Evolutionary conservation across 2,113 vertebrate species (phyloP).

Genomic region (Hemibagrus wyckioides): DNA sequence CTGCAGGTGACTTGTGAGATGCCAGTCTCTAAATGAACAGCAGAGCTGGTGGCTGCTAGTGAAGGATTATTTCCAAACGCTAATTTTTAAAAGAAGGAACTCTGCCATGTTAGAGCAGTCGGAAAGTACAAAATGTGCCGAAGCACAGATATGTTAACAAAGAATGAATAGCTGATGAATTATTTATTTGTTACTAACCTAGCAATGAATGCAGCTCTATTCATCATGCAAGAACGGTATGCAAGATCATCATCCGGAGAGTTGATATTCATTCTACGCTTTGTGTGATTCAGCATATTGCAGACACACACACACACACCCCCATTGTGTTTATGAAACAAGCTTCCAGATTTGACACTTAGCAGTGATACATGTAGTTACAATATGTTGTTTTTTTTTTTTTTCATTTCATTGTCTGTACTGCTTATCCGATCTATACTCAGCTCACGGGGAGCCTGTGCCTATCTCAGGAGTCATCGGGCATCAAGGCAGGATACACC

Average conservation of each 20-base stretch:
- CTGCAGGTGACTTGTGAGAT: slow-evolving; percentile 18
- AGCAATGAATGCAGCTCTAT: background rate
- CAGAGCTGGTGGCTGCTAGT: slow-evolving; percentile 1
- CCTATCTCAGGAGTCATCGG: no score
- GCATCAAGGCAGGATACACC: no score
- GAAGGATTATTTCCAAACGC: slow-evolving; percentile 9
- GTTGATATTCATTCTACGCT: background rate
- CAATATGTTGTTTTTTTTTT: no score
- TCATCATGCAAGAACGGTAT: background rate
- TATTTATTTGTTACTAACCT: background rate
- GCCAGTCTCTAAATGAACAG: background rate
- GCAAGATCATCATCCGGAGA: background rate
- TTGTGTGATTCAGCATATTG: background rate
- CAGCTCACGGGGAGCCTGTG: no score
- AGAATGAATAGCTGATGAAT: background rate
- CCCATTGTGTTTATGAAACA: background rate
- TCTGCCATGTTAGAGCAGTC: background rate
- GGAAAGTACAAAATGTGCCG: background rate
- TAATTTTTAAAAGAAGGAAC: background rate
- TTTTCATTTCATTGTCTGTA: no score
- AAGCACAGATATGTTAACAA: background rate
- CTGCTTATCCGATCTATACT: no score
- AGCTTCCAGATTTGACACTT: background rate
- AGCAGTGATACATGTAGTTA: background rate
- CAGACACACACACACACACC: background rate